These are phyloP conservation scores for Crenuchus spilurus DNA, from an alignment of 2,797 vertebrate species.

Conservation along the genomic window DNA sequence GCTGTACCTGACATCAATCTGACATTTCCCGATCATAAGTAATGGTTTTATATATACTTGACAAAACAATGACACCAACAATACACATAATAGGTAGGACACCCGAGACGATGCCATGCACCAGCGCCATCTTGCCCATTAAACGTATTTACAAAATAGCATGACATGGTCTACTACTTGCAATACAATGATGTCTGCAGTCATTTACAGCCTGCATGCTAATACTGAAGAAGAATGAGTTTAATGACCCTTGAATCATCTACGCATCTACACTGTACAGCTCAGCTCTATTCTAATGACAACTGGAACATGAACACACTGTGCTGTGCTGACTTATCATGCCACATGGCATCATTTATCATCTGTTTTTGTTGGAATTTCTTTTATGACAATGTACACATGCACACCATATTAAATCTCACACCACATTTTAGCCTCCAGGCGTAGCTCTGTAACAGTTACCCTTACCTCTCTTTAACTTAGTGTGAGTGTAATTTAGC, in stretches of 20 bases:
- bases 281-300: neutral
- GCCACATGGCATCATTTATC: neutral
- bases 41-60: no score
- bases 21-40: no score
- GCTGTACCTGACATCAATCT: no score
- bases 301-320: neutral
- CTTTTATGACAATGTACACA: neutral
- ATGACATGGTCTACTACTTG: no score
- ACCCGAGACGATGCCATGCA: no score
- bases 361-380: neutral
- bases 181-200: constrained; percentile 18
- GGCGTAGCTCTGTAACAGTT: neutral
- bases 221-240: neutral
- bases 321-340: neutral
- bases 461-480: neutral
- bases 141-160: no score
- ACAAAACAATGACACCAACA: no score
- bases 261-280: neutral
- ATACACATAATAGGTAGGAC: no score
- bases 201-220: constrained; percentile 1
- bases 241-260: neutral
- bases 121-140: no score
- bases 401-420: neutral
- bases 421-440: neutral
- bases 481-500: neutral